These are phyloP conservation scores for Chirona hameri DNA, from an alignment of 2,888 invertebrate species.

Conservation along the genomic window DNA sequence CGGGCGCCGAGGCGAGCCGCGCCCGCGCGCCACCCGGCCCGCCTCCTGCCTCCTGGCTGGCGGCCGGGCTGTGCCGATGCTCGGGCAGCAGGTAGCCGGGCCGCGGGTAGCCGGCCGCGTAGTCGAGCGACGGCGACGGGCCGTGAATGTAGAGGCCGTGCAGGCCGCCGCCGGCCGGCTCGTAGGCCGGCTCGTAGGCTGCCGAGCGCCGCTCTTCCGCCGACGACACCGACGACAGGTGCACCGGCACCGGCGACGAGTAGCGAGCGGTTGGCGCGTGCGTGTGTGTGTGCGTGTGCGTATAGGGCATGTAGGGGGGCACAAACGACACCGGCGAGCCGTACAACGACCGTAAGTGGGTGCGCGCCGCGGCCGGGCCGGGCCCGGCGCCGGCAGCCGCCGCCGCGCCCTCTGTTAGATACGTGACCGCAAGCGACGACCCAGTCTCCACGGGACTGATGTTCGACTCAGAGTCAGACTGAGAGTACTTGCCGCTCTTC, in stretches of 20 bases:
- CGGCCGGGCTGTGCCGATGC: conserved; percentile 46
- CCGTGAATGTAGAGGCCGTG: conserved; percentile 51
- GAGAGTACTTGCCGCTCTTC: conserved; percentile 47
- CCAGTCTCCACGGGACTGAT: conserved; percentile 40
- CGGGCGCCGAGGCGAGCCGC: neutral
- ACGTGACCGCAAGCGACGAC: conserved; percentile 36
- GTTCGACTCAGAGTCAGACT: conserved; percentile 55
- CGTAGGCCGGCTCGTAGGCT: conserved; percentile 35
- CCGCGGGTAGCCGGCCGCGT: conserved; percentile 41
- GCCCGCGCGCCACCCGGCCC: too few relatives aligned
- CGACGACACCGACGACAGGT: neutral
- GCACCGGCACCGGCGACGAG: neutral
- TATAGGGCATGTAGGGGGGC: conserved; percentile 13
- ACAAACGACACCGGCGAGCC: neutral
- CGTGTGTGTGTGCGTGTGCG: conserved; percentile 24
- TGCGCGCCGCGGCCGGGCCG: neutral
- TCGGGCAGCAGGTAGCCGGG: conserved; percentile 49
- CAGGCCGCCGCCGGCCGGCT: conserved; percentile 39
- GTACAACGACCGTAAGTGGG: conserved; percentile 1
- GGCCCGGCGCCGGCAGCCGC: neutral
- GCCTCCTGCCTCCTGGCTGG: conserved; percentile 41
- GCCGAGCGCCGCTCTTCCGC: neutral
- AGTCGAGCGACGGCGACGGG: conserved; percentile 42
- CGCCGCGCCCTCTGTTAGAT: neutral
- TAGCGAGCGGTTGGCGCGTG: conserved; percentile 1